phyloP scores from a whole-genome alignment of 2,888 invertebrate genomes.

The Rutpela maculata region DNA sequence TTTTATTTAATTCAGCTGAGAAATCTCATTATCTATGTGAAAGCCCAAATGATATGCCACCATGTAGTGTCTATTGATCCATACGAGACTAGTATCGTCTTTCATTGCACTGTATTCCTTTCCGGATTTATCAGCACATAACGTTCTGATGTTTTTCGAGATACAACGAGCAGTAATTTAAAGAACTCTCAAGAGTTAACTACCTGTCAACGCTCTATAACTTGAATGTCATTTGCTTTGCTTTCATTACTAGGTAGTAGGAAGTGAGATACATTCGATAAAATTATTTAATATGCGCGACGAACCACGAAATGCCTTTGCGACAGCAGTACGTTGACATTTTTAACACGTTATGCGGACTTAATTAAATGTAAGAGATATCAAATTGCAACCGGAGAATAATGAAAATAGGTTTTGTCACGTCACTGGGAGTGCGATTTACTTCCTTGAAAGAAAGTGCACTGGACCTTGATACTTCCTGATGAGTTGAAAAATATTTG shows the following conservation, averaged over 20 bases:
- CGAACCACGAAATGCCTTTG: slow-evolving; percentile 56
- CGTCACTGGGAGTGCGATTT: background rate
- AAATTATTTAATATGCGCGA: slow-evolving; percentile 56
- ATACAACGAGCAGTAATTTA: background rate
- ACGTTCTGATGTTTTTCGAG: background rate
- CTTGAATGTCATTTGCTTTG: slow-evolving; percentile 17
- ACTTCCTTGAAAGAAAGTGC: background rate
- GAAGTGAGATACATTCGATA: slow-evolving; percentile 47
- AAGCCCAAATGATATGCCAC: too few species aligned
- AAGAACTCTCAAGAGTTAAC: background rate
- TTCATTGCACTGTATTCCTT: background rate
- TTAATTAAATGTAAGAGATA: slow-evolving; percentile 40
- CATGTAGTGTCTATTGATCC: background rate
- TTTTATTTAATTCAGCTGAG: too few species aligned
- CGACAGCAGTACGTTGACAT: slow-evolving; percentile 54
- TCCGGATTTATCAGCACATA: background rate
- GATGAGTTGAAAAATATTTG: background rate
- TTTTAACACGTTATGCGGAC: slow-evolving; percentile 43
- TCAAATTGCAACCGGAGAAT: slow-evolving; percentile 20
- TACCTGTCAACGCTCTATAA: slow-evolving; percentile 9
- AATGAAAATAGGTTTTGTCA: slow-evolving; percentile 12
- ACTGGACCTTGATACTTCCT: background rate
- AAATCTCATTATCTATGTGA: too few species aligned
- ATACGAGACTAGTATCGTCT: background rate
- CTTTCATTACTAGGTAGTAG: slow-evolving; percentile 29